A percentile compares a stretch with the other conserved stretches of the same genome.
Conservation (phyloP, 1,140 invertebrate species). For the Camponotus vicinus region DNA sequence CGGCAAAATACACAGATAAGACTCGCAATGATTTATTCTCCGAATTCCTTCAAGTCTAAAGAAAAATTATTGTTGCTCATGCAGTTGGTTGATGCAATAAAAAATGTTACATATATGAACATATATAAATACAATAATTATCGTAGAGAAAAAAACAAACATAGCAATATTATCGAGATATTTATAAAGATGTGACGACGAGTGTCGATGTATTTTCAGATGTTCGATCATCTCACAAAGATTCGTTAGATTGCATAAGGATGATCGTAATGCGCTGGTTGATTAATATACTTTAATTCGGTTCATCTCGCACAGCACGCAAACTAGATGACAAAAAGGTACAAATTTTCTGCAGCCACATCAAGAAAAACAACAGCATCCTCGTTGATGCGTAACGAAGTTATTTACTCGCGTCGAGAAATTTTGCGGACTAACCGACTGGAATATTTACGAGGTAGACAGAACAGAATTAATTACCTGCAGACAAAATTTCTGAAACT, state of each 20-base stretch:
- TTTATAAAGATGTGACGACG: background rate
- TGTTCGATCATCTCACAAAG: background rate
- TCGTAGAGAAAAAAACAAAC: background rate
- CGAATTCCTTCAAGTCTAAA: background rate
- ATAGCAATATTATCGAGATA: background rate
- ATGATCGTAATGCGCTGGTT: background rate
- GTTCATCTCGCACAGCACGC: background rate
- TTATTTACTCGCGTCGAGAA: conserved; percentile 22
- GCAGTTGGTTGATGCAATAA: conserved; percentile 9
- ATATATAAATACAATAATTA: conserved; percentile 26
- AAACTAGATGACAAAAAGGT: background rate
- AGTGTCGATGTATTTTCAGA: conserved; percentile 12
- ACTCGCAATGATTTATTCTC: conserved; percentile 32
- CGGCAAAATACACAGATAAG: conserved; percentile 1
- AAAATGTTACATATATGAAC: background rate
- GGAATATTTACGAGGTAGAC: conserved; percentile 47
- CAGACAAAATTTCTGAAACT: conserved; percentile 42
- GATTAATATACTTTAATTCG: conserved; percentile 33
- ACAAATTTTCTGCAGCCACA: conserved; percentile 23
- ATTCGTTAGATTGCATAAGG: background rate
- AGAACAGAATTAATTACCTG: conserved; percentile 49
- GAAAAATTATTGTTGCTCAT: conserved; percentile 32
- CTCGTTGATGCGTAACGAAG: conserved; percentile 42
- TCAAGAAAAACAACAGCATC: conserved; percentile 25
- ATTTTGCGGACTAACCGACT: conserved; percentile 10